Evolutionary conservation across 92 coral and sea anemone species (phyloP).

Genomic region (Heliopora coerulea): DNA sequence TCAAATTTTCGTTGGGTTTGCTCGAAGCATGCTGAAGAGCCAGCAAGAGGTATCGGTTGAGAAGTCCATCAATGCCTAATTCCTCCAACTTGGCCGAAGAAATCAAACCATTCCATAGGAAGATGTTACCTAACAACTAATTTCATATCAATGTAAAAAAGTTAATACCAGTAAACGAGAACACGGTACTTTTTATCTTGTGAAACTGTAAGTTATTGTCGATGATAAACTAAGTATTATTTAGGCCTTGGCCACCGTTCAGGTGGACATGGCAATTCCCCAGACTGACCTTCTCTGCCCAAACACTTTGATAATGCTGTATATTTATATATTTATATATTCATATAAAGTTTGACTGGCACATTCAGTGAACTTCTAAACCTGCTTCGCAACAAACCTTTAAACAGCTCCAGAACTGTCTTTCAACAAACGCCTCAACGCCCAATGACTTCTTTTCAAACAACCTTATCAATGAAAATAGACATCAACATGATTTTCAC

Average conservation of each 20-base stretch:
- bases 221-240: no score
- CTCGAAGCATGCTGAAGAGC: conserved; percentile 85
- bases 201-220: no score
- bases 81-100: conserved; percentile 79
- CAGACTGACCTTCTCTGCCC: no score
- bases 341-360: no score
- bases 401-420: conserved; percentile 94
- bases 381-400: conserved; percentile 60
- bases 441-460: conserved; percentile 87
- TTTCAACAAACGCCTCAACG: conserved; percentile 76
- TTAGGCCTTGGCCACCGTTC: no score
- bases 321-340: no score
- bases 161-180: no score
- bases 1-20: conserved; percentile 81
- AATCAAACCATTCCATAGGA: conserved; percentile 89
- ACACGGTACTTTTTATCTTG: no score
- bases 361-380: not conserved
- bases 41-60: conserved; percentile 79
- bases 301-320: no score
- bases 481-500: not conserved
- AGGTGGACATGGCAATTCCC: no score
- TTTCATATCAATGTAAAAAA: not conserved
- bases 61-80: conserved; percentile 87
- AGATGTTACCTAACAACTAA: conserved; percentile 82
- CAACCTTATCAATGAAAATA: conserved; percentile 49